Conservation (phyloP, 2,888 invertebrate species). For the Chalcosyrphus nemorum region DNA sequence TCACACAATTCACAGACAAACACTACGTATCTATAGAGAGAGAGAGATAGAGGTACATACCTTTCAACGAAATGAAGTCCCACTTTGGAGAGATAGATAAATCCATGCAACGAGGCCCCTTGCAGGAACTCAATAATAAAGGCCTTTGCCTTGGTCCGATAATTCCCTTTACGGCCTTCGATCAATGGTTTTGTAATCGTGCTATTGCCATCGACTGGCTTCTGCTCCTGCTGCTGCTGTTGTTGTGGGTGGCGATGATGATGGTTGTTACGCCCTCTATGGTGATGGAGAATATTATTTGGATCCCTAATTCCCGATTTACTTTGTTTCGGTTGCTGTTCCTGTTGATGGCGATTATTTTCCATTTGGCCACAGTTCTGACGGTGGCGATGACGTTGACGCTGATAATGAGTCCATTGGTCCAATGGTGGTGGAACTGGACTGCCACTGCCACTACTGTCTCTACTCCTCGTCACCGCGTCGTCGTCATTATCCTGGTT, state of each 20-base stretch:
- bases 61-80: conserved; percentile 80
- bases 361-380: conserved; percentile 48
- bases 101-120: conserved; percentile 81
- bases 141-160: conserved; percentile 75
- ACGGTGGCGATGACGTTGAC: conserved; percentile 14
- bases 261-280: background rate
- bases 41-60: conserved; percentile 74
- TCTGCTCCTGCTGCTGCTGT: conserved; percentile 23
- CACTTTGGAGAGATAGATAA: conserved; percentile 80
- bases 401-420: too few species aligned
- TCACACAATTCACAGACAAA: conserved; percentile 50
- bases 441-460: background rate
- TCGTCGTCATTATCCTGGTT: conserved; percentile 23
- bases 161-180: conserved; percentile 65
- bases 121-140: conserved; percentile 80
- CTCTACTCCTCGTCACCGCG: conserved; percentile 3
- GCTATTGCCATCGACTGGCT: background rate
- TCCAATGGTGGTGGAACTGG: conserved; percentile 39
- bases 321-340: conserved; percentile 56
- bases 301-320: conserved; percentile 54
- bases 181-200: conserved; percentile 68
- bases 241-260: conserved; percentile 3
- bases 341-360: conserved; percentile 51
- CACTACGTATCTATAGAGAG: background rate
- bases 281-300: conserved; percentile 44